Base-by-base conservation (phyloP, 1,140 invertebrate genomes). In the Bombyx mandarina region DNA sequence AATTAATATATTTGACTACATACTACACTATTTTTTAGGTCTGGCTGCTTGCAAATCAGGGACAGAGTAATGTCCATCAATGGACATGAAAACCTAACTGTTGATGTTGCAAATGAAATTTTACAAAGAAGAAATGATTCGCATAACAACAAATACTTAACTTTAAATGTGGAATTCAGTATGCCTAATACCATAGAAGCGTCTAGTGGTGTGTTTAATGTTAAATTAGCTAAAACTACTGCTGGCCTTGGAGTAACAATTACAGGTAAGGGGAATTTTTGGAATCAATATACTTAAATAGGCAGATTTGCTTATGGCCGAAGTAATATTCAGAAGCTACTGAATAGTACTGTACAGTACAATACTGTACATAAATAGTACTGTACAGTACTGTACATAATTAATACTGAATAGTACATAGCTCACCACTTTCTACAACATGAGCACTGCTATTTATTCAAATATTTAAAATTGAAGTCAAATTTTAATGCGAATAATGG, bases 141-240 rank as follows among this genome's bases (percentile, higher is more conserved):
- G 9, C 81, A 81, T 56, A 77, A 77, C 47, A 77, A 71, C 1
- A 84, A 85, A 56, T 88, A 88, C 60, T 57, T 89, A 6, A 87
- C 83, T 5, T 68, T 90, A 4, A 91, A 93, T 58, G 91, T 95
- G 4, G 96, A 98, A 79, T 98, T 98, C 86, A 96, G 96, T 88
- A 95, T 98, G 68, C 94, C 95, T n/a, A 95, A 98, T 67, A 92
- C 95, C 0, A 95, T 98, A 18, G 94, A 97, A 54, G 95, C 96
- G 2, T 93, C 94, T 8, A 95, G 94, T 67, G 97, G 97, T 7
- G 92, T 95, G 1, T 98, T 97, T 75, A 94, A 94, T 58, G 96
- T 98, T 0, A 96, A 97, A 82, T 86, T 99, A 8, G 92, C 94
- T 0, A 95, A 96, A 73, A 92, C 92, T 18, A 92, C 90, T 60